Evolutionary conservation across 2,113 vertebrate genomes (phyloP), one percentile per base, ranked within the genome.

Genomic region (Neodon shergylaensis): DNA sequence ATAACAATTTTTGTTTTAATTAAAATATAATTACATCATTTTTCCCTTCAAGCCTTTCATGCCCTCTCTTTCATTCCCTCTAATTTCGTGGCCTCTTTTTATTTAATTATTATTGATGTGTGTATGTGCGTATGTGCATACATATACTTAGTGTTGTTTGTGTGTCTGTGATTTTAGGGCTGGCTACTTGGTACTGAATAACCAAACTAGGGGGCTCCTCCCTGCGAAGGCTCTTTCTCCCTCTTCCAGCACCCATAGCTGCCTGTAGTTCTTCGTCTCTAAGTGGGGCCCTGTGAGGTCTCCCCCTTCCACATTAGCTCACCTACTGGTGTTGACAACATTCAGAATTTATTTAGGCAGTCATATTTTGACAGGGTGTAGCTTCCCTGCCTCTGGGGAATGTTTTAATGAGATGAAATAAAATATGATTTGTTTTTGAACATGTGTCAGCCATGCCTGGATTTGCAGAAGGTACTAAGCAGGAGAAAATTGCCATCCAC

Each of bases 401-500:
- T 70, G 21, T 86, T 49, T 81, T 76, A 36, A 31, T 42, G 36
- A 76, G 49, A 61, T 47, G 31, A 7, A 4, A 36, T 74, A 28
- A 52, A 31, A 24, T 8, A 5, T 5, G 13, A 58, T 5, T 42
- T 70, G 14, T 17, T 90, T 88, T 5, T 66, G 54, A 79, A 24
- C 24, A 33, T 22, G 22, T 7, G 39, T n/a, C 70, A 72, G 73
- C 28, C 36, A 21, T 0, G 36, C 42, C 61, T 7, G 54, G 77
- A 24, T 22, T 90, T 73, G 63, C 31, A 42, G 13, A 39, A 47
- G 39, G n/a, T 72, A 7, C 63, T 83, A 33, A 26, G 90, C 65
- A n/a, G 54, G n/a, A 76, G 66, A 16, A 8, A 36, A 5, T 0
- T 1, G 16, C 49, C 73, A 44, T 3, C 21, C 13, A 0, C 49